Percentiles rank a stretch among this genome's conserved stretches.
Evolutionary conservation across 30 jellyfish, hydroid and myxozoan genomes (phyloP).

Genomic region (Aurelia sp.): DNA sequence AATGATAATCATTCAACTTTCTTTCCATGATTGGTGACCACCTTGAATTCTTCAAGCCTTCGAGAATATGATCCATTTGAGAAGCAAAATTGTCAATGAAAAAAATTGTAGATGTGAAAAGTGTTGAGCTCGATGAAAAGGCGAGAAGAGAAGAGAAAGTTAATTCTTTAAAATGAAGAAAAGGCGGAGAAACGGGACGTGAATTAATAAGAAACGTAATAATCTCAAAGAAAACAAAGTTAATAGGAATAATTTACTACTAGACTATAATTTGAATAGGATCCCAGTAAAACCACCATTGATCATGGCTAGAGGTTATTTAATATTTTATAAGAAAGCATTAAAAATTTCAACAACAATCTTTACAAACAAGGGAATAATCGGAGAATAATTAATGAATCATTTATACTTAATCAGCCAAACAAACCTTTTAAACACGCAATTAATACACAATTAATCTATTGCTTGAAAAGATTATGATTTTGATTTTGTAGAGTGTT

Average conservation of each 20-base stretch:
- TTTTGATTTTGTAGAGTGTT: slow-evolving; percentile 67
- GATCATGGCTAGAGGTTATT: slow-evolving; percentile 17
- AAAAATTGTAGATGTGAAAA: too few relatives aligned
- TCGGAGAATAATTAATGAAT: slow-evolving; percentile 65
- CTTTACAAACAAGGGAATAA: slow-evolving; percentile 63
- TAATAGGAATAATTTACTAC: slow-evolving; percentile 48
- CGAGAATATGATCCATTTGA: too few relatives aligned
- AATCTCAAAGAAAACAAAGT: slow-evolving; percentile 50
- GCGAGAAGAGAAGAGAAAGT: too few relatives aligned
- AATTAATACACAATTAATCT: slow-evolving; percentile 79
- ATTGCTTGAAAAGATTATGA: slow-evolving; percentile 64
- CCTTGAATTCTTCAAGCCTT: too few relatives aligned
- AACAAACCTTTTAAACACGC: slow-evolving; percentile 79
- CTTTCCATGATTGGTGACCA: too few relatives aligned
- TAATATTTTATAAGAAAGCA: slow-evolving; percentile 53
- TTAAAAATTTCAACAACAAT: slow-evolving; percentile 53
- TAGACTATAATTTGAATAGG: slow-evolving; percentile 53
- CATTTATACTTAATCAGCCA: slow-evolving; percentile 69
- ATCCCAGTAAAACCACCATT: slow-evolving; percentile 35
- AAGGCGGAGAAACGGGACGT: slow-evolving; percentile 64
- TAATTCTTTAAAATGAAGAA: slow-evolving; percentile 8
- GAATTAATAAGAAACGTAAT: slow-evolving; percentile 50
- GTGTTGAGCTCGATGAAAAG: too few relatives aligned
- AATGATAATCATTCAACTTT: too few relatives aligned
- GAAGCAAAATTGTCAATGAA: too few relatives aligned